Evolutionary conservation across 1,140 invertebrate species (phyloP).

Genomic region (Ephestia elutella): DNA sequence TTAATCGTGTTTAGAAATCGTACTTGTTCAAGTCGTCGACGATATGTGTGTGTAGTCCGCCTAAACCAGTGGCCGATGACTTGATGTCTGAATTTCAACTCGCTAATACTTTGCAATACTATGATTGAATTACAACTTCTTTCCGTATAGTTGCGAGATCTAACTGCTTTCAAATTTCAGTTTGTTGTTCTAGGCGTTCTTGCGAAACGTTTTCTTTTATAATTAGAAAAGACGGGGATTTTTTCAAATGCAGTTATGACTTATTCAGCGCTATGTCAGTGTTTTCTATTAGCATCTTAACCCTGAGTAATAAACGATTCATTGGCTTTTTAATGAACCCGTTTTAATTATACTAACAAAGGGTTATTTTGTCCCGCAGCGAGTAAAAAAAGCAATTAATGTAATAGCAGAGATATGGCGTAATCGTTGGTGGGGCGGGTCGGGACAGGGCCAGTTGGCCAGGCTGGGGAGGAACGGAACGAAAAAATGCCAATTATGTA

Average conservation of each 20-base stretch:
- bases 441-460: too few species aligned
- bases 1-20: too few species aligned
- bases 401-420: constrained; percentile 27
- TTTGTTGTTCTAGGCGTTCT: neutral
- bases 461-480: neutral
- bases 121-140: neutral
- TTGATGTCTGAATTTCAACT: neutral
- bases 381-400: constrained; percentile 35
- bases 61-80: too few species aligned
- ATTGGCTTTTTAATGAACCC: constrained; percentile 37
- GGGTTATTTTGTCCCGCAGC: constrained; percentile 24
- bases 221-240: neutral
- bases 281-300: neutral
- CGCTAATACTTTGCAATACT: too few species aligned
- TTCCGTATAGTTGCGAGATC: neutral
- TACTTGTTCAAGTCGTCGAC: too few species aligned
- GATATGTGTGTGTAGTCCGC: too few species aligned
- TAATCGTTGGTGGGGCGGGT: constrained; percentile 11
- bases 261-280: neutral
- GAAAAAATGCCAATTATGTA: constrained; percentile 17
- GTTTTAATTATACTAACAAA: constrained; percentile 34
- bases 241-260: neutral
- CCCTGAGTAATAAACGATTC: constrained; percentile 26
- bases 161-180: neutral
- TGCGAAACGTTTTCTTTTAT: neutral